Base-by-base conservation (phyloP, 1,140 invertebrate species). In the Matsumurasca onukii region DNA sequence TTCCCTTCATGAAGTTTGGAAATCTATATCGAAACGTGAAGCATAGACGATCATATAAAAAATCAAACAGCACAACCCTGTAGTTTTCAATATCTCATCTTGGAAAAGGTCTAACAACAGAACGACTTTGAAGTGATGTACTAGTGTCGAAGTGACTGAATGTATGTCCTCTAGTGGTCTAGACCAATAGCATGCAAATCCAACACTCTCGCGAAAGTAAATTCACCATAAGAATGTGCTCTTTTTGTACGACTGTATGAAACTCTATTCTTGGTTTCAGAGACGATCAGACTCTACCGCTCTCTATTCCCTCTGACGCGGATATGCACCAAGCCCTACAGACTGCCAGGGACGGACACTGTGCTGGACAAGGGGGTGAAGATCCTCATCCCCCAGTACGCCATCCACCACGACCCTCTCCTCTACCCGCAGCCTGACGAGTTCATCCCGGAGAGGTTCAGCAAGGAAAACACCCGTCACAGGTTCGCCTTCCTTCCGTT, bases 281-380 rank as follows among this genome's bases (percentile, higher is more conserved):
- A 89, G 76, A 81, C 83, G 1, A 71, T 88, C 57, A 77, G 87
- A 27, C 80, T 84, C 59, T 84, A 85, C 79, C 82, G 86, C 0
- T 76, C 82, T 1, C 79, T 78, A 2, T 70, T 78, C 0, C 68
- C 76, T 0, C 67, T 82, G 1, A 82, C 84, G 69, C 76, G 86
- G 45, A 71, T 79, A 12, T 84, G 82, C 55, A 80, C 76, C 5
- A 82, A 84, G 75, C 75, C 79, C 2, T 82, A 76, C 67, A 70
- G 45, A 3, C 31, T 75, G 5, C 72, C 74, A 1, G 70, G 51
- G n/a, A 70, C 72, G 13, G 52, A 70, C 22, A 34, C 71, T 1
- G 45, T 66, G 12, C 31, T 75, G 2, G 73, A 74, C 51, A 29
- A 59, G 70, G 84, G 79, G 31, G 73, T 69, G 0, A 39, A 69